Percentiles rank a stretch among this genome's conserved stretches.
Conservation (phyloP, 2,797 vertebrate genomes). For the Stomatorhinus walkeri region DNA sequence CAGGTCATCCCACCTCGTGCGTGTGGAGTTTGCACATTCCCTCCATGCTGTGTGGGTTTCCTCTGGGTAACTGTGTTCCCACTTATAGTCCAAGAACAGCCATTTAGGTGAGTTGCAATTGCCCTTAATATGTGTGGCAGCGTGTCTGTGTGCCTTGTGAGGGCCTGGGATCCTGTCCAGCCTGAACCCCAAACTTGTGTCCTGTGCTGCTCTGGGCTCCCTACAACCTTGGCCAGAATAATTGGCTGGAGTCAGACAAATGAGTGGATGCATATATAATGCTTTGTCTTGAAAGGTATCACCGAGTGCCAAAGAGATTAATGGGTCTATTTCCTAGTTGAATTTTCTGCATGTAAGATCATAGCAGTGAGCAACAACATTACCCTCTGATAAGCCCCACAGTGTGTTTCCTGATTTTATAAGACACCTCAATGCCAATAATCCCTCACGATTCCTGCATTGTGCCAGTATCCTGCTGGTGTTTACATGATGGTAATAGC, state of each 20-base stretch:
- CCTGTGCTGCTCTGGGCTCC: background rate
- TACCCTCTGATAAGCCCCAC: background rate
- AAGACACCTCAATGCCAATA: background rate
- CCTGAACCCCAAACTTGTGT: background rate
- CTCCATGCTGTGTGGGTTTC: background rate
- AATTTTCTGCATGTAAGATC: background rate
- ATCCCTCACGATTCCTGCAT: background rate
- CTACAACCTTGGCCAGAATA: background rate
- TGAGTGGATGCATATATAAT: background rate
- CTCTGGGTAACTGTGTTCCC: background rate
- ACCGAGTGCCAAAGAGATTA: background rate
- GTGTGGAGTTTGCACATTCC: background rate
- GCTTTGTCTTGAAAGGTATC: background rate
- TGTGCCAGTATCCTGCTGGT: background rate
- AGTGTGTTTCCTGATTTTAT: background rate
- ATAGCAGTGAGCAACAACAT: background rate
- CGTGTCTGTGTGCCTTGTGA: background rate
- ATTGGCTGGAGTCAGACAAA: background rate
- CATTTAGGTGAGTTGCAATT: background rate
- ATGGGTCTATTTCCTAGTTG: background rate
- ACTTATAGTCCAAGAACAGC: background rate
- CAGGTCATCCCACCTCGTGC: background rate
- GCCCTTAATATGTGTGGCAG: background rate
- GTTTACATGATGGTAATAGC: constrained; percentile 1
- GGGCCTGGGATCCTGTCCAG: background rate